Percentiles rank a stretch among this genome's conserved stretches.
Evolutionary conservation across 2,888 invertebrate species (phyloP).

Genomic region (Drosophila pseudotakahashii): DNA sequence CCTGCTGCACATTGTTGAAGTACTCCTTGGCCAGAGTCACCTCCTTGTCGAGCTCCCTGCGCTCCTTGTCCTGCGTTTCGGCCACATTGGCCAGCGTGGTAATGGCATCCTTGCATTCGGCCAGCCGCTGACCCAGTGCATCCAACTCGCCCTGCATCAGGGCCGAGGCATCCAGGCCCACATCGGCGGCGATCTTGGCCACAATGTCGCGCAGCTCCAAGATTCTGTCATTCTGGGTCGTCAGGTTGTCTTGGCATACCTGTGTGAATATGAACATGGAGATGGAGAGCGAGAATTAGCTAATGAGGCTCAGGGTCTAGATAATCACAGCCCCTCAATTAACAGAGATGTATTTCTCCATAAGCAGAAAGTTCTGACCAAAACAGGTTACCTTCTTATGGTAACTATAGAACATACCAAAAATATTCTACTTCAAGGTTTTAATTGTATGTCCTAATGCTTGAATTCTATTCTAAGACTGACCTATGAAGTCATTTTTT

Average conservation of each 20-base stretch:
- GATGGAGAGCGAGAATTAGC: slow-evolving; percentile 16
- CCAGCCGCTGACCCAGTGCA: slow-evolving; percentile 89
- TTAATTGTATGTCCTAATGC: too few relatives aligned
- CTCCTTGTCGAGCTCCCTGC: slow-evolving; percentile 86
- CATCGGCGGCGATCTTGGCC: slow-evolving; percentile 91
- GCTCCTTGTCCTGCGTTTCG: slow-evolving; percentile 87
- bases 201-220: slow-evolving; percentile 90
- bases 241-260: slow-evolving; percentile 91
- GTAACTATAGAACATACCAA: too few relatives aligned
- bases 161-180: slow-evolving; percentile 89
- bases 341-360: slow-evolving; percentile 10
- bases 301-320: slow-evolving; percentile 31
- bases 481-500: neutral
- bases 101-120: slow-evolving; percentile 90
- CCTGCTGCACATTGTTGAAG: slow-evolving; percentile 91
- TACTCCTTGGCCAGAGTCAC: slow-evolving; percentile 86
- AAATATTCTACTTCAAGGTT: too few relatives aligned
- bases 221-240: slow-evolving; percentile 88
- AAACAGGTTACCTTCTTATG: too few relatives aligned
- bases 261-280: slow-evolving; percentile 72
- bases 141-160: slow-evolving; percentile 91
- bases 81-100: slow-evolving; percentile 91
- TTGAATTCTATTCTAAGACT: too few relatives aligned
- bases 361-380: neutral
- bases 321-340: slow-evolving; percentile 13